These are phyloP conservation scores for Eulithis testata DNA, from an alignment of 2,888 invertebrate genomes.

Conservation along the genomic window DNA sequence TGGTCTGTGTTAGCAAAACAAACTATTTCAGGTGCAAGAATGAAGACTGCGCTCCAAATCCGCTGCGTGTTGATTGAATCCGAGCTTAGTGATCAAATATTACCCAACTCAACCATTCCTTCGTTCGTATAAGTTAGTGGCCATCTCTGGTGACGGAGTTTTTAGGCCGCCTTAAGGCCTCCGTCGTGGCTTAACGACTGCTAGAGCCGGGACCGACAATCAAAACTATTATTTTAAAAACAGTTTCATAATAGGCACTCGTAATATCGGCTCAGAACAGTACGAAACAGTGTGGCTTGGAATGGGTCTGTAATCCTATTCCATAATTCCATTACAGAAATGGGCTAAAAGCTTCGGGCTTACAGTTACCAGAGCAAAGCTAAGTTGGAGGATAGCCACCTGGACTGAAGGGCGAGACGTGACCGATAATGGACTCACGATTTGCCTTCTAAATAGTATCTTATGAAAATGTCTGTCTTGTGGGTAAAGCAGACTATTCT, in stretches of 20 bases:
- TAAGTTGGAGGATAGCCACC: not conserved
- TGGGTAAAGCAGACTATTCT: no score
- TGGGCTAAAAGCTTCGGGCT: not conserved
- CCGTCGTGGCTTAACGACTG: no score
- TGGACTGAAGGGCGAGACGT: not conserved
- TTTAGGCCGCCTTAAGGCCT: no score
- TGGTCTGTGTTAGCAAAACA: conserved; percentile 26
- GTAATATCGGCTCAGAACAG: not conserved
- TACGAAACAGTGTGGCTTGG: not conserved
- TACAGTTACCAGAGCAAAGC: not conserved
- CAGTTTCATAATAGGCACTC: not conserved
- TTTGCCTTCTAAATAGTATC: no score
- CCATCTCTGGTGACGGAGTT: no score
- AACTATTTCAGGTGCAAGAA: conserved; percentile 20
- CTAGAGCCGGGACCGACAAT: no score
- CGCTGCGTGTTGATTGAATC: conserved; percentile 2
- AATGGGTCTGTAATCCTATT: not conserved
- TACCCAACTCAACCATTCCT: not conserved
- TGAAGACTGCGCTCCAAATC: not conserved
- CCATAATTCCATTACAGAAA: not conserved
- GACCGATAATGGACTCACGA: not conserved
- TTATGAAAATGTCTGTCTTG: no score
- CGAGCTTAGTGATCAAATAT: conserved; percentile 1
- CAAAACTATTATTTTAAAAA: no score
- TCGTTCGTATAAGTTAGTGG: no score